These are phyloP conservation scores for Meiosimyza platycephala DNA, from an alignment of 2,888 invertebrate species.

Conservation along the genomic window DNA sequence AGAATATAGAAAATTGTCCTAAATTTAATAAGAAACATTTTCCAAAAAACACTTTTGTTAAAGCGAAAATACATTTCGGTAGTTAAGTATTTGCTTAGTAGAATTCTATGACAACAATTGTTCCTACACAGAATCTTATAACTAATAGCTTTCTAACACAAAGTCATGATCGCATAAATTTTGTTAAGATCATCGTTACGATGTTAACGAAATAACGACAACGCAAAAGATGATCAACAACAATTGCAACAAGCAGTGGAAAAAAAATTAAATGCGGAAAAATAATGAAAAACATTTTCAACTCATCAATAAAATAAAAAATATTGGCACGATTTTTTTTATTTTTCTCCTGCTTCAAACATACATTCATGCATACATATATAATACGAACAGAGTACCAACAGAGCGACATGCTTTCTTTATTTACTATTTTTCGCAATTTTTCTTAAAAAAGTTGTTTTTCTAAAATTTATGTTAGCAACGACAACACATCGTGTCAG, in stretches of 20 bases:
- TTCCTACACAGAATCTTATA: no score
- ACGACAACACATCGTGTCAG: conserved; percentile 41
- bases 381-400: no score
- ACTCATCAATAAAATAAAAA: conserved; percentile 28
- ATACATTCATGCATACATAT: not conserved
- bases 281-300: conserved; percentile 27
- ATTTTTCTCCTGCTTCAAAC: not conserved
- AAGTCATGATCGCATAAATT: no score
- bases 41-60: no score
- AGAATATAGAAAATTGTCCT: no score
- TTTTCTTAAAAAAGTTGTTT: conserved; percentile 26
- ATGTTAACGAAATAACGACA: no score
- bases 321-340: conserved; percentile 36
- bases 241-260: not conserved
- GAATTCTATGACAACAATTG: no score
- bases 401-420: not conserved
- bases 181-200: no score
- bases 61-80: no score
- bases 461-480: conserved; percentile 35
- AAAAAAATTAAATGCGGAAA: not conserved
- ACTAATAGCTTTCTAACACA: no score
- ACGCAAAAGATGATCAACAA: not conserved
- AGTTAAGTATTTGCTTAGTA: no score
- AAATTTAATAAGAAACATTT: no score
- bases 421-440: not conserved